Evolutionary conservation across 2,113 vertebrate species (phyloP), one percentile per base, ranked within the genome.

Genomic region (Centrocercus urophasianus): DNA sequence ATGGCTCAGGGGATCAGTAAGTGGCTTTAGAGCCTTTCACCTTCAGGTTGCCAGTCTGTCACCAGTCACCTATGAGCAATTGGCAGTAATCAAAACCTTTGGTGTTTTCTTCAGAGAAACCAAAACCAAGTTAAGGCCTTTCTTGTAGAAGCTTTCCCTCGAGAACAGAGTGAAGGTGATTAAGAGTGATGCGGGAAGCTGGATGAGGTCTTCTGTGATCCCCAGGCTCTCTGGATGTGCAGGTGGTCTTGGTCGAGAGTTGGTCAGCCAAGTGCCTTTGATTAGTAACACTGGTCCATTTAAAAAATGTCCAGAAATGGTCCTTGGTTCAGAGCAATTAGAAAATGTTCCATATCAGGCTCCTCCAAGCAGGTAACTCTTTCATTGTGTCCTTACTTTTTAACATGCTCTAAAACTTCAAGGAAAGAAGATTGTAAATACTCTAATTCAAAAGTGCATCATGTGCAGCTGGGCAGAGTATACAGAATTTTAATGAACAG

Each of bases 141-240:
- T 60, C 40, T 16, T 77, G 8, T 21, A 84, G 47, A 73, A 76
- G 14, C 8, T 48, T 24, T 14, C 38, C 24, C 15, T 14, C 11
- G 13, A 61, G 61, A 74, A 32, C 4, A 64, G 36, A 25, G 34
- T 63, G 34, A 63, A 63, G 59, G 60, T 28, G 12, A 15, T 32
- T 38, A 20, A 36, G 30, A 30, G 25, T 21, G 52, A n/a, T 86
- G 22, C 1, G 8, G 2, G 42, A 36, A 86, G 52, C 65, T 86
- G n/a, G 5, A 11, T 34, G 64, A 1, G 65, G 40, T 18, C 24
- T 48, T 50, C 34, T 50, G 0, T 0, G 11, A 11, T 60, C 13
- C 48, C 8, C 27, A 56, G 63, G 13, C 56, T 50, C 18, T 56
- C 20, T 36, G n/a, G 74, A 7, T 36, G 19, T 13, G 22, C 47